Evolutionary conservation across 2,888 invertebrate species (phyloP).

Genomic region (Trachelus troglodyta): DNA sequence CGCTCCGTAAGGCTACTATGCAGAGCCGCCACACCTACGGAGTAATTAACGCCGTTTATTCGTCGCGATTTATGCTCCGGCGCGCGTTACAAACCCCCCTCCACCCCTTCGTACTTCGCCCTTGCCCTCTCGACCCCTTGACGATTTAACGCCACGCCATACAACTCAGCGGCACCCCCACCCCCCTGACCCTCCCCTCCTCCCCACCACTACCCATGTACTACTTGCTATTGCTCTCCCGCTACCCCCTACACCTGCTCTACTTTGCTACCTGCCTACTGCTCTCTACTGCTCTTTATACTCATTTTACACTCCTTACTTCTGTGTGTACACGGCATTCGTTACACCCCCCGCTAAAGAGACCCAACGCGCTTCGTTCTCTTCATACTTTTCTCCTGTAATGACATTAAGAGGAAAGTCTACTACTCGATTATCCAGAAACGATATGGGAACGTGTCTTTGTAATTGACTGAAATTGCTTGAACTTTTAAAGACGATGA

Average conservation of each 20-base stretch:
- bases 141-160: neutral
- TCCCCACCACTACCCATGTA: no score
- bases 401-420: neutral
- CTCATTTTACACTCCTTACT: neutral
- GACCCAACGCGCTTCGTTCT: neutral
- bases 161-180: neutral
- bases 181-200: no score
- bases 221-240: no score
- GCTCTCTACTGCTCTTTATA: neutral
- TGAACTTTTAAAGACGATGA: neutral
- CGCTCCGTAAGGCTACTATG: neutral
- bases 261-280: neutral
- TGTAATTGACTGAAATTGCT: neutral
- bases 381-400: neutral
- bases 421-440: neutral
- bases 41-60: conserved; percentile 50
- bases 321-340: neutral
- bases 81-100: conserved; percentile 37
- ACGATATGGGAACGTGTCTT: neutral
- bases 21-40: conserved; percentile 36
- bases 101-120: neutral
- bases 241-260: neutral
- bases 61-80: conserved; percentile 47
- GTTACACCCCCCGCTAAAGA: neutral
- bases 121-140: neutral